These are phyloP conservation scores for crab-eating macaque (Macaca fascicularis) DNA, from an alignment of 2,113 vertebrate genomes.

Conservation along the genomic window DNA sequence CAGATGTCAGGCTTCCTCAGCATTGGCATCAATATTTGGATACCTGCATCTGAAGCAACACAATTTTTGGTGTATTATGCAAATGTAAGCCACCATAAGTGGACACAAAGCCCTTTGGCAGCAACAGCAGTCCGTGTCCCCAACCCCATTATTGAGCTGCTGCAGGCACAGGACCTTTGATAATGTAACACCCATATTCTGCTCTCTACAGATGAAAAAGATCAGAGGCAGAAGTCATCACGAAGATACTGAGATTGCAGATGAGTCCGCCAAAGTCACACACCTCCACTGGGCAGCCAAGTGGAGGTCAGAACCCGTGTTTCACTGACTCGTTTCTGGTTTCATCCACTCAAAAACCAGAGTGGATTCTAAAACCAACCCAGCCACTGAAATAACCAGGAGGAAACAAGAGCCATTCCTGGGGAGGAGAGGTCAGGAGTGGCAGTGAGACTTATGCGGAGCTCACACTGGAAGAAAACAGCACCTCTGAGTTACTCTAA, in stretches of 20 bases:
- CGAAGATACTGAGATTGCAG: not conserved
- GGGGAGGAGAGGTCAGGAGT: no score
- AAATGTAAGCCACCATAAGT: not conserved
- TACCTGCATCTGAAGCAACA: not conserved
- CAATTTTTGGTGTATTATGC: not conserved
- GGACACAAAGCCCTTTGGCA: not conserved
- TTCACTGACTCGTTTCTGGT: not conserved
- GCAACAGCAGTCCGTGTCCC: not conserved
- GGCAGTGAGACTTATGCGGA: accelerated
- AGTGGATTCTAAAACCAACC: not conserved
- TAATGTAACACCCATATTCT: not conserved
- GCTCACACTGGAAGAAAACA: accelerated
- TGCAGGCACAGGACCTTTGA: not conserved
- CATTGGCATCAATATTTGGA: not conserved
- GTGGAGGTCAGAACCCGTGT: not conserved
- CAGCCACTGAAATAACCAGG: not conserved
- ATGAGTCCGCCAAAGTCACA: not conserved
- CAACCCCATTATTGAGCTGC: no score
- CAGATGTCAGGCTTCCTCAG: not conserved
- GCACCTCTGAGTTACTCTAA: no score
- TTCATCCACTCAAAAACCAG: not conserved
- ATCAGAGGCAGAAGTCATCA: no score
- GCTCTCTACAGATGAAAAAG: not conserved
- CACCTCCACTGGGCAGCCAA: accelerated
- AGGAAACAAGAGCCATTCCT: not conserved